Conservation (phyloP, 35 echinoderm and acorn worm genomes). For the Apostichopus californicus region DNA sequence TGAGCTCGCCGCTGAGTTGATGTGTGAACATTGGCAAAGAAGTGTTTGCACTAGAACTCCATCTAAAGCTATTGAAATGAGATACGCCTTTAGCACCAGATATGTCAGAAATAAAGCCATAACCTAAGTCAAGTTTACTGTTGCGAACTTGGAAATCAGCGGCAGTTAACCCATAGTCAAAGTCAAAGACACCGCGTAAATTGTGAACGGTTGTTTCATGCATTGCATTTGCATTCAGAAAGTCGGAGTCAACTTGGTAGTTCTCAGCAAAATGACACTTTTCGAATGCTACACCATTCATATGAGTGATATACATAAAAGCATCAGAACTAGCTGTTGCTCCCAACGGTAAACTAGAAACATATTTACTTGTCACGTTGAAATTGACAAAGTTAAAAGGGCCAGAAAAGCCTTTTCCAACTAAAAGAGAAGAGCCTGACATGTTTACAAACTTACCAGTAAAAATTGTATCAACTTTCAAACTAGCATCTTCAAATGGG, state of each 20-base stretch:
- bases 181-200: not conserved
- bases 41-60: not conserved
- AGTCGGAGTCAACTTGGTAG: not conserved
- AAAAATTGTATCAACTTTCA: not conserved
- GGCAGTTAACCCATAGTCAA: not conserved
- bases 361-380: not conserved
- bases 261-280: not conserved
- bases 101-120: not conserved
- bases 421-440: not conserved
- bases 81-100: not conserved
- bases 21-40: not conserved
- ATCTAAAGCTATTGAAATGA: not conserved
- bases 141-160: not conserved
- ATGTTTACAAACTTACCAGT: not conserved
- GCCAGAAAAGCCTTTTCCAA: not conserved
- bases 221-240: not conserved
- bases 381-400: not conserved
- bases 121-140: not conserved
- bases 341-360: not conserved
- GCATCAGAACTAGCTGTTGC: not conserved
- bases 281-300: not conserved
- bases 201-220: not conserved
- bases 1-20: not conserved
- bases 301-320: not conserved
- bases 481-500: not conserved